phyloP scores from a whole-genome alignment of 2,888 invertebrate species.

The Andrena fulva region DNA sequence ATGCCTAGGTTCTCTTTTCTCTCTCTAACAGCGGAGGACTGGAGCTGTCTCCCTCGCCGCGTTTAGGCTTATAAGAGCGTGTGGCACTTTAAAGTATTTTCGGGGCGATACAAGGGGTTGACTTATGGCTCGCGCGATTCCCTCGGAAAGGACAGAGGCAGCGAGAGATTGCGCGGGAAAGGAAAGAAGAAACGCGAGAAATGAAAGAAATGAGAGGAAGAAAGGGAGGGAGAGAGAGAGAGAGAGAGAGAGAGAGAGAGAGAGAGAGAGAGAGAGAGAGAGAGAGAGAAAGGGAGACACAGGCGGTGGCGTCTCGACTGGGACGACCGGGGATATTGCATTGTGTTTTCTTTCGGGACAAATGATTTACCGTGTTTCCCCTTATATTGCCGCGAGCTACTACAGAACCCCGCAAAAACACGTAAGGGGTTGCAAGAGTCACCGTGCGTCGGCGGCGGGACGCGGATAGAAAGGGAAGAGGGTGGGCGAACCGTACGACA shows the following conservation, averaged over 20 bases:
- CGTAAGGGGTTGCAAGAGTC: constrained; percentile 79
- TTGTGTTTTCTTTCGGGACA: constrained; percentile 84
- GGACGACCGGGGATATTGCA: constrained; percentile 75
- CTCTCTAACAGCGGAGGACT: neutral
- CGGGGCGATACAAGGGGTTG: constrained; percentile 82
- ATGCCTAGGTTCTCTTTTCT: constrained; percentile 53
- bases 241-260: constrained; percentile 1
- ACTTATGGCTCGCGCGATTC: constrained; percentile 81
- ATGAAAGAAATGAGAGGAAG: neutral
- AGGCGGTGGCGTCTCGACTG: constrained; percentile 70
- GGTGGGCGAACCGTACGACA: constrained; percentile 70
- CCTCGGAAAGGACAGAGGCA: constrained; percentile 57
- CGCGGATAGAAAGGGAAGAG: constrained; percentile 47
- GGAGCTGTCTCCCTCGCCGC: constrained; percentile 21
- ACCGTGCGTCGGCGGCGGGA: constrained; percentile 50
- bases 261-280: neutral
- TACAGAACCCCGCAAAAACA: constrained; percentile 77
- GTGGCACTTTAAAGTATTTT: constrained; percentile 84
- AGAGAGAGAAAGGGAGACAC: constrained; percentile 36
- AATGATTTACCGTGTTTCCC: constrained; percentile 83
- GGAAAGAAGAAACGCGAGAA: neutral
- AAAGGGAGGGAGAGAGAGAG: constrained; percentile 14
- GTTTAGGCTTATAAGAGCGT: constrained; percentile 65
- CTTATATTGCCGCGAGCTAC: constrained; percentile 77
- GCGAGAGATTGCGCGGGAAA: constrained; percentile 24